Evolutionary conservation across 2,113 vertebrate genomes (phyloP), one percentile per base, ranked within the genome.

Genomic region (Tichodroma muraria): DNA sequence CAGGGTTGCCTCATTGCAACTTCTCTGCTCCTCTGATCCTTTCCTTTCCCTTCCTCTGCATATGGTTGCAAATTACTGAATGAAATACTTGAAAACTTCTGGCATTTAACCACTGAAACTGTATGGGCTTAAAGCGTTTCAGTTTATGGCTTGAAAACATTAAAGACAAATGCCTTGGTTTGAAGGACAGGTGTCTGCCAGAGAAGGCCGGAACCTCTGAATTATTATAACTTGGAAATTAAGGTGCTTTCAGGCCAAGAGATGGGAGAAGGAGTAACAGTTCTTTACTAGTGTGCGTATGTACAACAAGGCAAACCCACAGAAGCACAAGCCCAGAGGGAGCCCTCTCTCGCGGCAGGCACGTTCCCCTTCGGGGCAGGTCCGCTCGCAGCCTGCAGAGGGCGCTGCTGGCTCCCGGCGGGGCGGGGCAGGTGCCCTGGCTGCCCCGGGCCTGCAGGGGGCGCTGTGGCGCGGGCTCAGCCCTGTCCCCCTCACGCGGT

Each of bases 401-500:
- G 44, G 35, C 9, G 15, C 8, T 17, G n/a, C 0, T 4, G 61
- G 33, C 33, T 35, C 15, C 15, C 2, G n/a, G n/a, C n/a, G n/a
- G n/a, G 3, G 30, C 45, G 10, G 2, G 8, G 40, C 27, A 8
- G 21, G 18, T 3, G 52, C 6, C 3, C 5, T 33, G 53, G 8
- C 17, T 49, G 5, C 3, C 11, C 17, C 4, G 5, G 5, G 3
- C n/a, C 65, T 3, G 65, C 45, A 50, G 66, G 47, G 24, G 38
- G 66, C 27, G 9, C 38, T 53, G 80, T 10, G 13, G 21, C 2
- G 1, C 4, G 1, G 24, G 27, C 25, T 3, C 7, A 0, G 49
- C 31, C 2, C 1, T 2, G 10, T 11, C 13, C 7, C 56, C 80
- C 38, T 44, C 33, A 14, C 1, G 2, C 3, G 0, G 8, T 0